A percentile compares a stretch with the other conserved stretches of the same genome.
phyloP scores from a whole-genome alignment of 2,113 vertebrate species.

The Helogale parvula region DNA sequence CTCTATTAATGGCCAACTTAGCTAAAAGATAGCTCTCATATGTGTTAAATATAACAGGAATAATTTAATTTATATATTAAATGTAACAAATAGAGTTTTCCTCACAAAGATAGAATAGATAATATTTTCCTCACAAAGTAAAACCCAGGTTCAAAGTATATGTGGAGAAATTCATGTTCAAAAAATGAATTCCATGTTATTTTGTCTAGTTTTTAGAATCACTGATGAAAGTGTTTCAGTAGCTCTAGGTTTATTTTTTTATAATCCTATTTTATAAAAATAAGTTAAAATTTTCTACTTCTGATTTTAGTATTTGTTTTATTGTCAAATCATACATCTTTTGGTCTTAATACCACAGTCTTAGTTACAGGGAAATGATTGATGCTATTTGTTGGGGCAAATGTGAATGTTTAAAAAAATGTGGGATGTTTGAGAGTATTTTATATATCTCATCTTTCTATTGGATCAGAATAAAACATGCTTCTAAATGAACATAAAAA shows the following conservation, averaged over 20 bases:
- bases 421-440: background rate
- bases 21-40: background rate
- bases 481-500: conserved; percentile 27
- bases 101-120: background rate
- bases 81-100: background rate
- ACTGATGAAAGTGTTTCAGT: background rate
- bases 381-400: background rate
- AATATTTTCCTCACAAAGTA: conserved; percentile 37
- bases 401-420: background rate
- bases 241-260: background rate
- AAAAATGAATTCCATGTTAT: conserved; percentile 5
- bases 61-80: background rate
- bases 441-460: background rate
- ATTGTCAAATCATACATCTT: background rate
- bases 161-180: background rate
- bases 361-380: conserved; percentile 1
- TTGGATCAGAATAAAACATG: conserved; percentile 13
- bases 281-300: background rate
- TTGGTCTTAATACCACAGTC: background rate
- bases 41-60: background rate
- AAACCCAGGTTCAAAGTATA: background rate
- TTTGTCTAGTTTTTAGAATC: background rate
- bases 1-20: background rate
- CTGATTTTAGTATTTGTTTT: background rate
- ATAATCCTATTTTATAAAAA: conserved; percentile 44